Evolutionary conservation across 1,140 invertebrate species (phyloP).

Genomic region (Scaptodrosophila lebanonensis): DNA sequence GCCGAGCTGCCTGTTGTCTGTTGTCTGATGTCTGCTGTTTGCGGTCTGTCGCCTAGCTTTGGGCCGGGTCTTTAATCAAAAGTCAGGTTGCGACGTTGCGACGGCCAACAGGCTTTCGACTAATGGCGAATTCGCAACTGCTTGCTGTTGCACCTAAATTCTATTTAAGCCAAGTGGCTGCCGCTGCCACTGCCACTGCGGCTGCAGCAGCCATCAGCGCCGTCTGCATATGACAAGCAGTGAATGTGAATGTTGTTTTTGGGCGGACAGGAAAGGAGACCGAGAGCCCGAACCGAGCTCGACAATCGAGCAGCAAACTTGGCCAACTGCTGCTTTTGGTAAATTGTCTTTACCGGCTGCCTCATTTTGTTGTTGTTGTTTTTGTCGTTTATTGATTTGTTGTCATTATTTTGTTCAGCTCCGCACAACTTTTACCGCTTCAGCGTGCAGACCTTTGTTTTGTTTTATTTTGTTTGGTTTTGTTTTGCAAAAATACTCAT

Average conservation of each 20-base stretch:
- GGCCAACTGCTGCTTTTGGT: conserved; percentile 30
- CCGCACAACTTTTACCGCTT: conserved; percentile 21
- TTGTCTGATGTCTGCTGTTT: too few species aligned
- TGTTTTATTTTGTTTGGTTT: conserved; percentile 22
- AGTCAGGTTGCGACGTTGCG: too few species aligned
- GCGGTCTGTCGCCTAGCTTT: too few species aligned
- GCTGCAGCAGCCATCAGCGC: too few species aligned
- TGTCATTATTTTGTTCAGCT: conserved; percentile 35
- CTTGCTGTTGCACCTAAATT: conserved; percentile 32
- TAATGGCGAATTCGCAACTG: neutral
- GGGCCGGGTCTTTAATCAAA: too few species aligned
- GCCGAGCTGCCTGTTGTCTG: too few species aligned
- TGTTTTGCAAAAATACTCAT: conserved; percentile 5
- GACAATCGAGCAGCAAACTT: conserved; percentile 32
- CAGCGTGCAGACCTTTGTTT: conserved; percentile 21
- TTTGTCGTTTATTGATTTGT: conserved; percentile 30
- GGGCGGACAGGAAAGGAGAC: conserved; percentile 46
- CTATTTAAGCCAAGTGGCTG: conserved; percentile 51
- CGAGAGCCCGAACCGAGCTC: conserved; percentile 1
- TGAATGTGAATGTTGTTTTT: conserved; percentile 71
- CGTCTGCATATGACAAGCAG: conserved; percentile 60
- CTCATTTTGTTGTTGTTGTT: conserved; percentile 10
- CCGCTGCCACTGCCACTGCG: too few species aligned
- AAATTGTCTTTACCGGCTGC: conserved; percentile 22
- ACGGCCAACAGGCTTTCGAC: too few species aligned